Evolutionary conservation across 2,113 vertebrate genomes (phyloP).

Genomic region (Calidris pygmaea): DNA sequence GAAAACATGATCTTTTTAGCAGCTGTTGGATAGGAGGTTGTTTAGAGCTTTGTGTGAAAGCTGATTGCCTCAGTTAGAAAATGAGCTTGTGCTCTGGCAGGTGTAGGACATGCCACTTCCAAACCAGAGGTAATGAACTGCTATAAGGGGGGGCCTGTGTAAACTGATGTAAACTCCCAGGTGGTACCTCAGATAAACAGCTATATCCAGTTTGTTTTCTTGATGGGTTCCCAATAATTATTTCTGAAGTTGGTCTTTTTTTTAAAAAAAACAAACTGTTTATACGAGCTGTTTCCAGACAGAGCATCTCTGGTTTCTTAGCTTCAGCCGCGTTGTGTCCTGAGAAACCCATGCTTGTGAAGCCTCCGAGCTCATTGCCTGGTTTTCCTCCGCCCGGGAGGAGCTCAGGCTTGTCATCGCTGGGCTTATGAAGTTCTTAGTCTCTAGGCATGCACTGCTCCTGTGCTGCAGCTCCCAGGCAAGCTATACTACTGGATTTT

Average conservation of each 20-base stretch:
- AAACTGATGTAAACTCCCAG: not conserved
- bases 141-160: rapidly evolving
- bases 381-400: not conserved
- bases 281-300: not conserved
- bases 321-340: not conserved
- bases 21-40: not conserved
- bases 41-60: not conserved
- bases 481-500: not conserved
- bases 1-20: not conserved
- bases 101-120: not conserved
- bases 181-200: not conserved
- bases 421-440: not conserved
- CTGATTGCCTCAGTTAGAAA: not conserved
- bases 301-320: not conserved
- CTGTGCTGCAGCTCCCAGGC: not conserved
- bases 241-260: not conserved
- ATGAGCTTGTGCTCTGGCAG: not conserved
- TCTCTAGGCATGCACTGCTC: not conserved
- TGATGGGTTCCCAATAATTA: not conserved
- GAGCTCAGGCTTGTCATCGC: not conserved
- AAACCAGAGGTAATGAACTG: not conserved
- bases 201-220: not conserved
- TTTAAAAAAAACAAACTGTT: not conserved
- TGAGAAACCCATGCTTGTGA: not conserved
- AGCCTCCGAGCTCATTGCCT: not conserved